These are phyloP conservation scores for Nycticebus coucang DNA, from an alignment of 2,113 vertebrate genomes.

Conservation along the genomic window DNA sequence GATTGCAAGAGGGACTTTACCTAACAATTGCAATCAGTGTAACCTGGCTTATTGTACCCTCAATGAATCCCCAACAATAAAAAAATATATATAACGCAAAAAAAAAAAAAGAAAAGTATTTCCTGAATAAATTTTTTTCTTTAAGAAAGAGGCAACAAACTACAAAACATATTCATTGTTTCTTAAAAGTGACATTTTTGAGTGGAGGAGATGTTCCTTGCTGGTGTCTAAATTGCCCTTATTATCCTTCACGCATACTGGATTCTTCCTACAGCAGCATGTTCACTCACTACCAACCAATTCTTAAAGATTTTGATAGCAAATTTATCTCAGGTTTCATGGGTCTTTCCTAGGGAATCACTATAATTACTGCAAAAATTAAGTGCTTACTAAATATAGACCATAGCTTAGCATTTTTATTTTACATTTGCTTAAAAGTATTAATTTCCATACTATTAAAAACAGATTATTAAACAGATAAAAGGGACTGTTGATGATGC, in stretches of 20 bases:
- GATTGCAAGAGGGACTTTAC: too few species aligned
- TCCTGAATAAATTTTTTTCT: slow-evolving; percentile 21
- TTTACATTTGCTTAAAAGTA: neutral
- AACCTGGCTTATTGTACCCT: too few species aligned
- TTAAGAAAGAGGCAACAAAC: neutral
- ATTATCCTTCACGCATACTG: neutral
- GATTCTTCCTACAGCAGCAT: neutral
- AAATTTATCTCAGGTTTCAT: neutral
- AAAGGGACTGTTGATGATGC: neutral
- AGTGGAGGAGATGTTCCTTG: neutral
- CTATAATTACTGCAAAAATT: neutral
- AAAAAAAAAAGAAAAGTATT: slow-evolving; percentile 23
- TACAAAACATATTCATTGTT: neutral
- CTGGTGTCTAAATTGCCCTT: neutral
- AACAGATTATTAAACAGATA: neutral
- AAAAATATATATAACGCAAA: too few species aligned
- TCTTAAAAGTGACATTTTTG: neutral
- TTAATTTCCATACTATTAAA: slow-evolving; percentile 11
- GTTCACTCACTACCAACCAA: neutral
- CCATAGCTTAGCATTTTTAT: neutral
- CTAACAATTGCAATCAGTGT: too few species aligned
- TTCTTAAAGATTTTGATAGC: neutral
- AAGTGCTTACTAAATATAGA: neutral
- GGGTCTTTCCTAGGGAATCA: neutral
- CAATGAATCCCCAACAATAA: too few species aligned